Percentiles rank a stretch among this genome's conserved stretches.
These are phyloP conservation scores for Ictalurus furcatus DNA, from an alignment of 2,113 vertebrate species.

Conservation along the genomic window DNA sequence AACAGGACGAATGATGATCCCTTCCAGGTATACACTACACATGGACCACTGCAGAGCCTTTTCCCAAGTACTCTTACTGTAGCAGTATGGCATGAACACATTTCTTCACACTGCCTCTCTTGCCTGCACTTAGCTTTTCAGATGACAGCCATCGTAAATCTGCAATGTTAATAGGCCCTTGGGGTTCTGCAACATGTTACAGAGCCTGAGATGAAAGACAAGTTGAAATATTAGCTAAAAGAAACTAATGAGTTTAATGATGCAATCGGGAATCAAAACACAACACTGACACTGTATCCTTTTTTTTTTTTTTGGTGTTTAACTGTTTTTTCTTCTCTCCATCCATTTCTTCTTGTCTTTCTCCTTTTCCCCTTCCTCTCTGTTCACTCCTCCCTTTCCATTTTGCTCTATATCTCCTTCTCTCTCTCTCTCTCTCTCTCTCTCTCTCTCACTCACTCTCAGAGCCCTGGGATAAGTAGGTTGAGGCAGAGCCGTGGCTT, in stretches of 20 bases:
- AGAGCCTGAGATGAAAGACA: constrained; percentile 13
- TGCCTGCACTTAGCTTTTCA: not conserved
- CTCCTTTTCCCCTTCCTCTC: not conserved
- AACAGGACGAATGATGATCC: constrained; percentile 73
- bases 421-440: not conserved
- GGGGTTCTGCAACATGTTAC: not conserved
- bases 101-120: not conserved
- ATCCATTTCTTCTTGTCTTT: not conserved
- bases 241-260: not conserved
- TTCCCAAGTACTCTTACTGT: not conserved
- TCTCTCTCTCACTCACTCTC: not conserved
- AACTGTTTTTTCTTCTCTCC: not conserved
- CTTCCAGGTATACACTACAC: constrained; percentile 78
- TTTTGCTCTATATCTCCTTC: not conserved
- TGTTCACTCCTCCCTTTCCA: not conserved
- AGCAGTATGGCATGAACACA: not conserved
- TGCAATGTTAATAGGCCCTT: not conserved
- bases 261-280: constrained; percentile 2
- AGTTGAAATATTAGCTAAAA: not conserved
- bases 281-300: not conserved
- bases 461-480: constrained; percentile 59
- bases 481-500: constrained; percentile 72
- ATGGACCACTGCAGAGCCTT: not conserved
- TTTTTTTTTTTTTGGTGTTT: not conserved
- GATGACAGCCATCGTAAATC: not conserved